Base-by-base conservation (phyloP, 1,140 invertebrate genomes). In the Venturia canescens region DNA sequence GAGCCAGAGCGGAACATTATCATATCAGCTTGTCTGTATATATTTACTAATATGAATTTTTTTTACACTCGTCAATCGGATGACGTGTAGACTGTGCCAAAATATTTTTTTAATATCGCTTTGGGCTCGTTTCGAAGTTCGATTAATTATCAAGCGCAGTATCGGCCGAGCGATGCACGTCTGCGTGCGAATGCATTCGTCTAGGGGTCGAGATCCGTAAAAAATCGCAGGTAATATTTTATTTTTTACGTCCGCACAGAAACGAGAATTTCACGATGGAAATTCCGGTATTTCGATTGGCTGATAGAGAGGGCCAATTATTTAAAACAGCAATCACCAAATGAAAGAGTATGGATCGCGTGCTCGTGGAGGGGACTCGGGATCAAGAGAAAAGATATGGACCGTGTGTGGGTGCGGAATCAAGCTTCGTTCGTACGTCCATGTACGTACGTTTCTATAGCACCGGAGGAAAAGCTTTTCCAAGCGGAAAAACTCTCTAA, bases 271-370 rank as follows among this genome's bases (percentile, higher is more conserved):
- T 5, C 18, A 38, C 31, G 53, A 57, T 57, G 53, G 53, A 57
- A 9, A 57, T 57, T 57, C 21, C 53, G n/a, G 21, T 48, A 57
- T 34, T 34, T 21, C 26, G 74, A n/a, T 21, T 16, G 26, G 21
- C 44, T 21, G 71, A 74, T 60, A 76, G 74, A 44, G 18, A 75
- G 81, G 85, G 82, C 89, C 87, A 91, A 90, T 91, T 90, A 90
- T 90, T 88, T 91, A 91, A 90, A 91, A 90, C 84, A 90, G 87
- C 89, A 89, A 91, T 91, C 89, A 89, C 81, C 87, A 84, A 90
- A 91, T 91, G 89, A 91, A 90, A 91, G 88, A 89, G 88, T 87
- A 85, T 85, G 83, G 84, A 86, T n/a, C 69, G 38, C 13, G 38
- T 11, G 1, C 1, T 57, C 57, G 76, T 48, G 79, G 69, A 31